A percentile compares a stretch with the other conserved stretches of the same genome.
Conservation (phyloP, 2,797 vertebrate genomes). For the Chelon labrosus region DNA sequence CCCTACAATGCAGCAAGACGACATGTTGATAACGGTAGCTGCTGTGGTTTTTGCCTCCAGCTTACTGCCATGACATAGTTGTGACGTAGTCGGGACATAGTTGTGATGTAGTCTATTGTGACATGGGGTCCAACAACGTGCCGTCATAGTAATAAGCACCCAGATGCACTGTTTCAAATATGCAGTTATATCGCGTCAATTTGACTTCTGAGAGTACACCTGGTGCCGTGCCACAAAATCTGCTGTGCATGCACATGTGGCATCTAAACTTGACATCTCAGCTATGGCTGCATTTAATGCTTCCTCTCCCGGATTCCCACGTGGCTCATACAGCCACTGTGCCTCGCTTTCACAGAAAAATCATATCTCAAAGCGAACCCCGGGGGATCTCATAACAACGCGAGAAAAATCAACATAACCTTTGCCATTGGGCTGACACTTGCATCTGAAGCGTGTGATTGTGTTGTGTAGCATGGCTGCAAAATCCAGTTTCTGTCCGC, state of each 20-base stretch:
- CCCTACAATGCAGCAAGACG: too few relatives aligned
- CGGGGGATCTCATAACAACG: slow-evolving; percentile 8
- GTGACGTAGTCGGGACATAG: too few relatives aligned
- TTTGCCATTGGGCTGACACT: slow-evolving; percentile 29
- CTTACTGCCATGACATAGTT: too few relatives aligned
- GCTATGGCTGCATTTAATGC: slow-evolving; percentile 19
- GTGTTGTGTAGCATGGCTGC: slow-evolving; percentile 13
- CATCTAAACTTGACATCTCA: slow-evolving; percentile 20
- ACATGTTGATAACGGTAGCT: too few relatives aligned
- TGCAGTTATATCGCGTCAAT: slow-evolving; percentile 19
- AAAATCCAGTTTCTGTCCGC: slow-evolving; percentile 46
- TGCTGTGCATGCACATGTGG: slow-evolving; percentile 29
- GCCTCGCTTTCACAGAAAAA: slow-evolving; percentile 22
- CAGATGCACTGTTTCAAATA: slow-evolving; percentile 12
- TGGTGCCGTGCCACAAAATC: slow-evolving; percentile 33
- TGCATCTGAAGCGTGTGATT: slow-evolving; percentile 36
- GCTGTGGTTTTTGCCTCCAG: too few relatives aligned
- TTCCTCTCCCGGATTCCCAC: slow-evolving; percentile 1
- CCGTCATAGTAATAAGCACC: slow-evolving; percentile 16
- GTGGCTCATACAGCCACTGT: slow-evolving; percentile 17
- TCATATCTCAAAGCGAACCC: slow-evolving; percentile 22
- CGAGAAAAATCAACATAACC: neutral
- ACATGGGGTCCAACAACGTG: neutral
- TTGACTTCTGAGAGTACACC: slow-evolving; percentile 32
- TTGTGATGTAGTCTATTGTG: too few relatives aligned